A percentile compares a stretch with the other conserved stretches of the same genome.
Evolutionary conservation across 2,888 invertebrate species (phyloP).

Genomic region (Lagria hirta): DNA sequence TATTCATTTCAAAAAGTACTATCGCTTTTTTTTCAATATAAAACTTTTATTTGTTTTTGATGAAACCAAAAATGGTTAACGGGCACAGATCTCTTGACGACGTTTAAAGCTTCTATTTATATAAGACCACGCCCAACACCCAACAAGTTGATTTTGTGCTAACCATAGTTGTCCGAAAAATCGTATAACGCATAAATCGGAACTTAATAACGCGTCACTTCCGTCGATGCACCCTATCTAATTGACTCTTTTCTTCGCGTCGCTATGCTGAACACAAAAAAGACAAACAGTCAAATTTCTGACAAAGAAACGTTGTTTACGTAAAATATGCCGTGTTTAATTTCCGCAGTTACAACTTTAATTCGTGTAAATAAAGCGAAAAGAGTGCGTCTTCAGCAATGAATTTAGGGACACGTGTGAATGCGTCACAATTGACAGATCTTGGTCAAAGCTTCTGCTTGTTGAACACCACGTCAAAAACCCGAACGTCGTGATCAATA

Average conservation of each 20-base stretch:
- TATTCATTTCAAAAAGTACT: too few relatives aligned
- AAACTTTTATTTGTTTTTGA: too few relatives aligned
- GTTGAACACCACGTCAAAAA: conserved; percentile 13
- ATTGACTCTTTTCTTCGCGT: conserved; percentile 29
- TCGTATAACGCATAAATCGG: conserved; percentile 25
- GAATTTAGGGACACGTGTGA: conserved; percentile 36
- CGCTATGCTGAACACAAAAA: conserved; percentile 20
- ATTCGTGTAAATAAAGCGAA: conserved; percentile 35
- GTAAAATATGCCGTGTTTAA: conserved; percentile 30
- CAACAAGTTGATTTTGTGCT: conserved; percentile 6
- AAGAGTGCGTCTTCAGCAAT: conserved; percentile 36
- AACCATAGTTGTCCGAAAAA: conserved; percentile 12
- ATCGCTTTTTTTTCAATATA: conserved; percentile 1
- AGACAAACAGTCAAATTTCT: too few relatives aligned
- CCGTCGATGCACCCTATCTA: conserved; percentile 36
- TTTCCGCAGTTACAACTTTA: conserved; percentile 30
- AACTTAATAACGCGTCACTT: conserved; percentile 37
- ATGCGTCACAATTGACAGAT: conserved; percentile 31
- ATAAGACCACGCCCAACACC: conserved; percentile 5
- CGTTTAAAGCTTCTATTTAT: too few relatives aligned
- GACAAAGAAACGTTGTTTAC: conserved; percentile 12
- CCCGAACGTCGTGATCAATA: conserved; percentile 14
- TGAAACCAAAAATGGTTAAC: too few relatives aligned
- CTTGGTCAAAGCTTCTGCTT: conserved; percentile 10
- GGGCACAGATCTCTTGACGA: too few relatives aligned